Conservation (phyloP, 1,140 invertebrate genomes). For the Drosophila pandora region DNA sequence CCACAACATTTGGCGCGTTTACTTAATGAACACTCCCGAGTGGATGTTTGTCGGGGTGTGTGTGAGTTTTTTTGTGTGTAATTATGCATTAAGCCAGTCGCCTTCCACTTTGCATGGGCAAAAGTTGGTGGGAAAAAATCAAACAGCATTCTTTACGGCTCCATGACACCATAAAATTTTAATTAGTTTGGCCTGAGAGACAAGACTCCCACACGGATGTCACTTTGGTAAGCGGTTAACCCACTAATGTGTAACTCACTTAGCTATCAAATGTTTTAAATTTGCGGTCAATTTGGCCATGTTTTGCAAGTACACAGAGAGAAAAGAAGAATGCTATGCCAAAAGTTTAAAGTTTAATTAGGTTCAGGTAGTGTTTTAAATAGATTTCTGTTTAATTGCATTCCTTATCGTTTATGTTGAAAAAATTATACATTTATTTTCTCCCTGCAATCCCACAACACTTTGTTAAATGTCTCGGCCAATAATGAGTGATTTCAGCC, state of each 20-base stretch:
- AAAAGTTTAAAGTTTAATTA: no score
- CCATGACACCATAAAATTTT: constrained; percentile 71
- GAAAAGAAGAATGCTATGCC: not conserved
- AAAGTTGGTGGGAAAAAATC: constrained; percentile 40
- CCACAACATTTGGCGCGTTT: constrained; percentile 71
- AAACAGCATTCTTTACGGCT: constrained; percentile 58
- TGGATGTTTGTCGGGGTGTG: constrained; percentile 8
- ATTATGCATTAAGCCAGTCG: constrained; percentile 75
- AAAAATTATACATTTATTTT: no score
- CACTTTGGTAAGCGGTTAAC: constrained; percentile 20
- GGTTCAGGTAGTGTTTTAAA: no score
- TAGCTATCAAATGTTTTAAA: constrained; percentile 25
- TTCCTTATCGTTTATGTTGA: no score
- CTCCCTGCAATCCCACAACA: not conserved
- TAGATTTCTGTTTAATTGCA: no score
- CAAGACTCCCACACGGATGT: constrained; percentile 18
- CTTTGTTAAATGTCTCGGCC: not conserved
- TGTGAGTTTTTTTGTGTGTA: constrained; percentile 56
- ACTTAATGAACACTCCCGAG: constrained; percentile 69
- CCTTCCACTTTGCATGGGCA: constrained; percentile 41
- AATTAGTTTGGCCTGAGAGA: constrained; percentile 65
- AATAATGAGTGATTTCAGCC: constrained; percentile 2
- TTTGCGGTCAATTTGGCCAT: constrained; percentile 54
- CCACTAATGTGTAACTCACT: constrained; percentile 13
- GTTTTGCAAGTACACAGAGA: constrained; percentile 4